Evolutionary conservation across 1,140 invertebrate genomes (phyloP).

Genomic region (Rhyzopertha dominica): DNA sequence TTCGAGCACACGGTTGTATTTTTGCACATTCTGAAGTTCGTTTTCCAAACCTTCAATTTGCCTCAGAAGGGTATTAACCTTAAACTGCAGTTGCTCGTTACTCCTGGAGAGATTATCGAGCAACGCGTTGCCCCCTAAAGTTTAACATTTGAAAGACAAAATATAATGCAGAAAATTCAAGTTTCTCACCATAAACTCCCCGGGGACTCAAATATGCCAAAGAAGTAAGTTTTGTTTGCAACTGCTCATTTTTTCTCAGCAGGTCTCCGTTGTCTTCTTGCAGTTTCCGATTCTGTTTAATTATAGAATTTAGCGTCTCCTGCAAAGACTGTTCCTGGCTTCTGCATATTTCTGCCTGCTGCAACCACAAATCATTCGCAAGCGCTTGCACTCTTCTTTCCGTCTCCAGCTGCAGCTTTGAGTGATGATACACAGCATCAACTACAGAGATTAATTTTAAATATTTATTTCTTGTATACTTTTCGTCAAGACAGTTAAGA

Average conservation of each 20-base stretch:
- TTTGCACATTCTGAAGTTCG: conserved; percentile 20
- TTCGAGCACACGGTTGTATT: conserved; percentile 22
- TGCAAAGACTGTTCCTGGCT: conserved; percentile 23
- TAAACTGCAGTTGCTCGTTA: conserved; percentile 5
- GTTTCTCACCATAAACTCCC: conserved; percentile 6
- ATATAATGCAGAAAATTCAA: conserved; percentile 1
- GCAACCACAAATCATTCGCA: conserved; percentile 26
- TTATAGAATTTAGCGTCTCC: conserved; percentile 20
- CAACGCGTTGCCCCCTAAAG: not conserved
- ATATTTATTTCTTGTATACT: no score
- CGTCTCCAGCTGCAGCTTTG: conserved; percentile 26
- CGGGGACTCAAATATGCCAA: not conserved
- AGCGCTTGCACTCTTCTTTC: conserved; percentile 22
- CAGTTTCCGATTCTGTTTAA: conserved; percentile 29
- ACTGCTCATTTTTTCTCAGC: conserved; percentile 21
- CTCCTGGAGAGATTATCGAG: not conserved
- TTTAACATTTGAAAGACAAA: not conserved
- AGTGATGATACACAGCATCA: conserved; percentile 18
- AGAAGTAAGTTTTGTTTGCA: not conserved
- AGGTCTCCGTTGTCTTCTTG: conserved; percentile 26
- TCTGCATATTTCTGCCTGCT: conserved; percentile 26
- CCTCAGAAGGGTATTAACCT: conserved; percentile 9
- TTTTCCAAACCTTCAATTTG: conserved; percentile 24
- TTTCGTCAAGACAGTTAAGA: not conserved
- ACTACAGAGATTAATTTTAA: conserved; percentile 17